Conservation (phyloP, 2,888 invertebrate genomes). For the Cerceris ruficornis region DNA sequence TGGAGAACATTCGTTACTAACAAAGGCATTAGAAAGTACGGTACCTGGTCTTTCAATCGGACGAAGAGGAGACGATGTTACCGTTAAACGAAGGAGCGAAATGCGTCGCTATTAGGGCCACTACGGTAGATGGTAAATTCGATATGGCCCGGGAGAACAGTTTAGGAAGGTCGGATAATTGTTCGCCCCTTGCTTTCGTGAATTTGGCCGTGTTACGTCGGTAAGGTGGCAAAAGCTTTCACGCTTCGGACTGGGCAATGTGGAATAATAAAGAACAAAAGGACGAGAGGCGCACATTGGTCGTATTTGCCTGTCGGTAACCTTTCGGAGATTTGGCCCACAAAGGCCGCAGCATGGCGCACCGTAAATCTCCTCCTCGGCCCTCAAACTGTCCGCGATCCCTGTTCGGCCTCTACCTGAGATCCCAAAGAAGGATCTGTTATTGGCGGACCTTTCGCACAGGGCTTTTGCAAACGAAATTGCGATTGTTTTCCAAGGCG, state of each 20-base stretch:
- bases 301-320: constrained; percentile 34
- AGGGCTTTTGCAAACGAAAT: neutral
- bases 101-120: constrained; percentile 7
- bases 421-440: constrained; percentile 2
- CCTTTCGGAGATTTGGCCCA: constrained; percentile 29
- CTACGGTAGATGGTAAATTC: constrained; percentile 10
- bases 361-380: constrained; percentile 46
- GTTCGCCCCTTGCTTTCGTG: constrained; percentile 20
- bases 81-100: constrained; percentile 22
- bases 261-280: constrained; percentile 15
- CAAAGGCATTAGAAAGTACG: constrained; percentile 39
- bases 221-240: constrained; percentile 50
- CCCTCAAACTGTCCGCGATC: constrained; percentile 11
- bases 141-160: constrained; percentile 10
- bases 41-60: constrained; percentile 2
- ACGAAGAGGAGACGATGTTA: constrained; percentile 5
- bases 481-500: neutral
- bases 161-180: constrained; percentile 8
- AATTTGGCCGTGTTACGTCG: neutral
- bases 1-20: neutral
- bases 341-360: constrained; percentile 16
- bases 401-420: constrained; percentile 43
- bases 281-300: constrained; percentile 3
- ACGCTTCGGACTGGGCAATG: constrained; percentile 15
- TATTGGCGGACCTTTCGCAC: constrained; percentile 40